Evolutionary conservation across 2,113 vertebrate genomes (phyloP).

Genomic region (Cettia cetti): DNA sequence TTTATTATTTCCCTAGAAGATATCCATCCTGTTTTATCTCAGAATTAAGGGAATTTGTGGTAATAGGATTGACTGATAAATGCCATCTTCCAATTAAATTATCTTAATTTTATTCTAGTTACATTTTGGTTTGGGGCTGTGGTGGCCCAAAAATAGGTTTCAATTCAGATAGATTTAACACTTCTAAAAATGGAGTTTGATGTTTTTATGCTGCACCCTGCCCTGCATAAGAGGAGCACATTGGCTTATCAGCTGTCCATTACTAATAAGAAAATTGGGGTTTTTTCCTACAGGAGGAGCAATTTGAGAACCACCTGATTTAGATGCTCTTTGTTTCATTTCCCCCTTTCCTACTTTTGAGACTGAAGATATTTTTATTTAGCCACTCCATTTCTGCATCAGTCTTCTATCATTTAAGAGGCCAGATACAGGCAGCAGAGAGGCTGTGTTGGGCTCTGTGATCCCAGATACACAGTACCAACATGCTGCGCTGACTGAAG

Average conservation of each 20-base stretch:
- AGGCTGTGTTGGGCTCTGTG: neutral
- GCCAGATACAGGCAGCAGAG: neutral
- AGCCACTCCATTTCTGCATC: neutral
- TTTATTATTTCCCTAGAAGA: neutral
- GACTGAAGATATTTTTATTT: neutral
- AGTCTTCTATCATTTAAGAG: neutral
- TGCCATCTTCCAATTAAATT: neutral
- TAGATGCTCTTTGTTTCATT: neutral
- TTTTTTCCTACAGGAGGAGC: neutral
- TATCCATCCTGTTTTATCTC: neutral
- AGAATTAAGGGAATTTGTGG: neutral
- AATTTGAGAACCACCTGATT: neutral
- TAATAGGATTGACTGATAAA: neutral
- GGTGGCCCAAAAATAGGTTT: neutral
- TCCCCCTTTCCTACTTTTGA: neutral
- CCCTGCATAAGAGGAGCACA: neutral
- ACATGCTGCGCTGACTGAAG: neutral
- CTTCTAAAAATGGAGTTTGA: neutral
- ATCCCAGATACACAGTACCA: neutral
- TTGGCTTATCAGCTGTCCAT: neutral
- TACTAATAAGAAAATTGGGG: neutral
- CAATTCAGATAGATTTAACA: neutral
- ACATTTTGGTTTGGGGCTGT: neutral
- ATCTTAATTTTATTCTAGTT: neutral
- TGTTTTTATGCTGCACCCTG: neutral